Percentiles rank a stretch among this genome's conserved stretches.
These are phyloP conservation scores for Chlamydotis undulata DNA, from an alignment of 2,113 vertebrate genomes.

Conservation along the genomic window DNA sequence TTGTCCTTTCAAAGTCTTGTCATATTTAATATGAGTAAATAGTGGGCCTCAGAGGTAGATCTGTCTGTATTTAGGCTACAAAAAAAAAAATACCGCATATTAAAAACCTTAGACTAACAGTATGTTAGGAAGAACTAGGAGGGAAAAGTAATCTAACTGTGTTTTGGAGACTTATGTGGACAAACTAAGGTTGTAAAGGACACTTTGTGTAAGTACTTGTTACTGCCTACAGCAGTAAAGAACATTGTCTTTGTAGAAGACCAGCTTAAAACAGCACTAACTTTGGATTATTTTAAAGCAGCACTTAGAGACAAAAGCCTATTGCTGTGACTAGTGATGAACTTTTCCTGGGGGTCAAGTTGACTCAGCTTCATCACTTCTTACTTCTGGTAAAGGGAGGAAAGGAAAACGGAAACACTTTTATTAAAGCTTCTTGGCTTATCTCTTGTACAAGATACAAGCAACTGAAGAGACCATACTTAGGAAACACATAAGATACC, in stretches of 20 bases:
- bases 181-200: neutral
- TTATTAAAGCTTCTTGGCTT: neutral
- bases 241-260: neutral
- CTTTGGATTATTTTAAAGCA: neutral
- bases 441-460: neutral
- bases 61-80: neutral
- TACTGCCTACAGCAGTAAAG: neutral
- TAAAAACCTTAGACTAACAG: neutral
- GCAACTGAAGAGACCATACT: neutral
- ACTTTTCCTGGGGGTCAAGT: neutral
- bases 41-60: neutral
- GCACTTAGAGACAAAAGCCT: neutral
- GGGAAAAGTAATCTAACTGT: neutral
- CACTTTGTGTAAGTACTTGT: neutral
- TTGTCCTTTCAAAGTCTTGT: neutral
- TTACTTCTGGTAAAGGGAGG: neutral
- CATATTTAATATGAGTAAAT: neutral
- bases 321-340: neutral
- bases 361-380: neutral
- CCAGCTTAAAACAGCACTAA: neutral
- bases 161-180: neutral
- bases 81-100: neutral
- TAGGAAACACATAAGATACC: neutral
- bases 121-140: neutral
- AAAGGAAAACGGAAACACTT: neutral